Percentiles rank a stretch among this genome's conserved stretches.
Evolutionary conservation across 64 coral and sea anemone species (phyloP).

Genomic region (Montipora efflorescens): DNA sequence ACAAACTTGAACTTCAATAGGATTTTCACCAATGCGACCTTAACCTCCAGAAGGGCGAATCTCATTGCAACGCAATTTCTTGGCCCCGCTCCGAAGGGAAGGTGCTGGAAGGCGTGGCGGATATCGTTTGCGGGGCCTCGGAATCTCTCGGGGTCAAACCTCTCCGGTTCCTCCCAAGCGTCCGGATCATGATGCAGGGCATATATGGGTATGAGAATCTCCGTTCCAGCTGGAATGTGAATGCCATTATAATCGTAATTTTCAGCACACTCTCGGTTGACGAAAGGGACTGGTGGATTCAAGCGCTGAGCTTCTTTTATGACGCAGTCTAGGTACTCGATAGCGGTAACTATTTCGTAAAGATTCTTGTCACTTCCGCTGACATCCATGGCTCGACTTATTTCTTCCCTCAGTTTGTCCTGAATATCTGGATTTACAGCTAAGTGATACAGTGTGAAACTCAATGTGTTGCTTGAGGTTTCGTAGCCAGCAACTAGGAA

Average conservation of each 20-base stretch:
- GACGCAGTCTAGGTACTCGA: constrained; percentile 79
- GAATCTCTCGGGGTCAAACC: constrained; percentile 80
- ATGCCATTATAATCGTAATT: constrained; percentile 45
- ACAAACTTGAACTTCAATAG: constrained; percentile 48
- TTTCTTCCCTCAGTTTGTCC: constrained; percentile 50
- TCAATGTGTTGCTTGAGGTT: constrained; percentile 48
- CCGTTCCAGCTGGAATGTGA: constrained; percentile 71
- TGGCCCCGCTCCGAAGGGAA: constrained; percentile 70
- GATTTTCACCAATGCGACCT: constrained; percentile 43
- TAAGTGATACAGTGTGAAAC: constrained; percentile 15
- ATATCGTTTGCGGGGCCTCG: constrained; percentile 53
- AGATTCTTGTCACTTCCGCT: constrained; percentile 22
- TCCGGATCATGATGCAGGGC: constrained; percentile 63
- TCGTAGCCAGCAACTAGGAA: constrained; percentile 48
- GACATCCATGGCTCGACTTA: constrained; percentile 7
- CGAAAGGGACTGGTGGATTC: constrained; percentile 18
- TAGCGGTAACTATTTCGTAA: constrained; percentile 25
- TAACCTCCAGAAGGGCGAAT: constrained; percentile 63
- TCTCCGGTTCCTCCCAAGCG: constrained; percentile 63
- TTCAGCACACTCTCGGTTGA: constrained; percentile 45
- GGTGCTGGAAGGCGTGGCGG: constrained; percentile 67
- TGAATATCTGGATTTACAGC: constrained; percentile 34
- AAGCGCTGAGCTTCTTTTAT: constrained; percentile 59
- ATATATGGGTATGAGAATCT: constrained; percentile 57
- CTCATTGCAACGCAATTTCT: constrained; percentile 59